Evolutionary conservation across 2,113 vertebrate genomes (phyloP).

Genomic region (Alexandromys fortis): DNA sequence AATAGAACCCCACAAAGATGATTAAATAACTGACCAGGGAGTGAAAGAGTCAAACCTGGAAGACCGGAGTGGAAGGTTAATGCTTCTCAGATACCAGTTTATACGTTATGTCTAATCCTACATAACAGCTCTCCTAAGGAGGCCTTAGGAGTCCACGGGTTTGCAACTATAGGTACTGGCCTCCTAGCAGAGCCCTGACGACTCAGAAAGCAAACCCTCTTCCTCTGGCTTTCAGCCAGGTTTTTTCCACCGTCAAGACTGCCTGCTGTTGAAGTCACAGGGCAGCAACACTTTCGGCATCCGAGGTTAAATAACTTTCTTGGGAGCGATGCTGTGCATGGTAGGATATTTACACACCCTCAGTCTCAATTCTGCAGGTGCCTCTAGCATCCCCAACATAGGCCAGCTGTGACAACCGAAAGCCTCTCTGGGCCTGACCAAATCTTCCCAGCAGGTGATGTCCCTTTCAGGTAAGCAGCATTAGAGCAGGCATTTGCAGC

Average conservation of each 20-base stretch:
- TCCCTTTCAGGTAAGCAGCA: not conserved
- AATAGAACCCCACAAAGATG: not conserved
- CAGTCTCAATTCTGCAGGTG: not conserved
- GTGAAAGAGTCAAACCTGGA: not conserved
- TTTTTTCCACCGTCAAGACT: not conserved
- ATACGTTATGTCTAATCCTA: not conserved
- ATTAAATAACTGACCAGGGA: not conserved
- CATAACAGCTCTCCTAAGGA: not conserved
- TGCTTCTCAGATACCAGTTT: not conserved
- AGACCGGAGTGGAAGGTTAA: not conserved
- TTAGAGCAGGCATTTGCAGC: not conserved
- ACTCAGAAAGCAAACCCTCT: not conserved
- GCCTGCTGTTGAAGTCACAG: not conserved
- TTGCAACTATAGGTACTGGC: not conserved
- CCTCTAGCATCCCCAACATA: not conserved
- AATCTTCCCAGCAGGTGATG: not conserved
- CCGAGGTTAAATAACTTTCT: not conserved
- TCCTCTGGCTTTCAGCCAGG: not conserved
- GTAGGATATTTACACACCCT: not conserved
- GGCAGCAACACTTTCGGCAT: accelerated
- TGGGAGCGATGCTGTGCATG: not conserved
- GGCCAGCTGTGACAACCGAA: not conserved
- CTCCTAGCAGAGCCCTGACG: not conserved
- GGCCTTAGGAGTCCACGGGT: too few relatives aligned
- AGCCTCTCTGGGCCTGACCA: not conserved